phyloP scores from a whole-genome alignment of 2,113 vertebrate genomes.

The Alethe diademata region DNA sequence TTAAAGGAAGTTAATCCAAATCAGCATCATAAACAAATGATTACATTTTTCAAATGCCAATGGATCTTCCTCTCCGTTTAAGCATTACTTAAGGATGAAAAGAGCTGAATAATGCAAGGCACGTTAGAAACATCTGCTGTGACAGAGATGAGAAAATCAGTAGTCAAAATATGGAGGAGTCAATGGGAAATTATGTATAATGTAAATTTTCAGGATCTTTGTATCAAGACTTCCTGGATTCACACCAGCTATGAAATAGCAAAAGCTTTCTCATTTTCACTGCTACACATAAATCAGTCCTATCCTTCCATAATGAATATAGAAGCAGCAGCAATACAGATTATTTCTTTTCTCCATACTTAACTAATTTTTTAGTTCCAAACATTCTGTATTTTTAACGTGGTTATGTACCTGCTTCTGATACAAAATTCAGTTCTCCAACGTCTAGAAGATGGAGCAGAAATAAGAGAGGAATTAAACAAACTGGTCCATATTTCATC shows the following conservation, averaged over 20 bases:
- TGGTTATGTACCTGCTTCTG: background rate
- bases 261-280: background rate
- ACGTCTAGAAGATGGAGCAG: rapidly evolving
- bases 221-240: background rate
- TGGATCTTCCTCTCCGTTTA: background rate
- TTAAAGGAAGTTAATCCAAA: background rate
- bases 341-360: background rate
- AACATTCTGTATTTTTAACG: background rate
- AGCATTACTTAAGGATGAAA: background rate
- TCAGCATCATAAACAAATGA: background rate
- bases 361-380: background rate
- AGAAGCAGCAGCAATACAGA: background rate
- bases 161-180: background rate
- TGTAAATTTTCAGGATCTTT: background rate
- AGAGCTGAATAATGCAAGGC: background rate
- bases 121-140: background rate
- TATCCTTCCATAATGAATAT: background rate
- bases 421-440: background rate
- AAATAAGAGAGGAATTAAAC: background rate
- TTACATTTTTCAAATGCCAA: background rate
- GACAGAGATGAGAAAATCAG: background rate
- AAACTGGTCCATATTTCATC: background rate
- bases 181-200: background rate
- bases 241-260: background rate
- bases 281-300: background rate